Percentiles rank a stretch among this genome's conserved stretches.
Conservation (phyloP, 2,797 vertebrate species). For the Agapornis canus region DNA sequence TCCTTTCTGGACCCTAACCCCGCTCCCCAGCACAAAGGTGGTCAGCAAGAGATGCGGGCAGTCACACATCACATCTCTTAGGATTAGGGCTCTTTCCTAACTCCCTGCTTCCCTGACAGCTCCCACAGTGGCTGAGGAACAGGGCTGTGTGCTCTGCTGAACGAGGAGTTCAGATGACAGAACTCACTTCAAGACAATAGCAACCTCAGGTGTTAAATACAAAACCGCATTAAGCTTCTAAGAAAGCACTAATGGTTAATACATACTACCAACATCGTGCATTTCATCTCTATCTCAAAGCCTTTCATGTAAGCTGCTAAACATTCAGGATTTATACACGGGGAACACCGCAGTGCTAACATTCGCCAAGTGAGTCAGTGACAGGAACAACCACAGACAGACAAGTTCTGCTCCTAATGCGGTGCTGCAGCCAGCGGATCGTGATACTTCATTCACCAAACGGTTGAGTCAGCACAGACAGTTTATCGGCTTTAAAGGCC, state of each 20-base stretch:
- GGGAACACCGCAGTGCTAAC: slow-evolving; percentile 7
- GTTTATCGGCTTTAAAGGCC: neutral
- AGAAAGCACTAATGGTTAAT: neutral
- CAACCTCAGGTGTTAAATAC: neutral
- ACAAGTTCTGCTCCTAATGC: neutral
- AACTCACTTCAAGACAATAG: neutral
- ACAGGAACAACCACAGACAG: slow-evolving; percentile 20
- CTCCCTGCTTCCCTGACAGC: neutral
- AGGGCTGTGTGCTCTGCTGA: neutral
- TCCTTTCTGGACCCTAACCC: neutral
- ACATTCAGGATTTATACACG: neutral
- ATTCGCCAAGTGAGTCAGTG: slow-evolving; percentile 16
- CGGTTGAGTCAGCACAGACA: neutral
- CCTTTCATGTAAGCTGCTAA: neutral
- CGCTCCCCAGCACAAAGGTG: neutral
- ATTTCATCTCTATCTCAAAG: neutral
- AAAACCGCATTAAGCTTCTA: neutral
- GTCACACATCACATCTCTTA: neutral
- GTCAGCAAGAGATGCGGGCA: neutral
- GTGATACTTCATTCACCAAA: neutral
- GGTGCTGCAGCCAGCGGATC: neutral
- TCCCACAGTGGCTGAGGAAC: fast-evolving
- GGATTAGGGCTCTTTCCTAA: neutral
- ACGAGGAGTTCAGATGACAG: neutral
- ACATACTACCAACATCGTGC: fast-evolving